Evolutionary conservation across 2,888 invertebrate species (phyloP).

Genomic region (Xylophagus ater): DNA sequence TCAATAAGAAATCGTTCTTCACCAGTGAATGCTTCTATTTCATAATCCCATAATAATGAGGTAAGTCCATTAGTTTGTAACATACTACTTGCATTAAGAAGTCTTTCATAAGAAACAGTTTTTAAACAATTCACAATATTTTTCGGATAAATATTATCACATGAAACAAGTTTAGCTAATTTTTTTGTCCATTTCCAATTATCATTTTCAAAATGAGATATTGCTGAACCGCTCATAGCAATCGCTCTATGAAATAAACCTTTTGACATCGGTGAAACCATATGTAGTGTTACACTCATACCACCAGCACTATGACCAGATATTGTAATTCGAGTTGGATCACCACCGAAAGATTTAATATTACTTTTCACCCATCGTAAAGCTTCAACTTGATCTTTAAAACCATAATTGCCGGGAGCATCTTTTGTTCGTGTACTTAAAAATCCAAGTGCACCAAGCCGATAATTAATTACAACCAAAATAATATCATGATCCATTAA

Average conservation of each 20-base stretch:
- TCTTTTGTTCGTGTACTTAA: constrained; percentile 48
- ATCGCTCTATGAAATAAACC: constrained; percentile 58
- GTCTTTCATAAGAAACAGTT: constrained; percentile 22
- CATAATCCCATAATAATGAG: constrained; percentile 32
- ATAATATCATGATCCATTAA: constrained; percentile 30
- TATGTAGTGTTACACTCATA: constrained; percentile 40
- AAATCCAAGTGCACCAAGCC: constrained; percentile 41
- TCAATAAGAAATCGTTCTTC: constrained; percentile 47
- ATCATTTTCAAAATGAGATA: constrained; percentile 39
- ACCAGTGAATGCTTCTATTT: constrained; percentile 49
- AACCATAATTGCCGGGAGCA: constrained; percentile 54
- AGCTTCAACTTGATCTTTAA: constrained; percentile 55
- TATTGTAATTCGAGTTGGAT: constrained; percentile 50
- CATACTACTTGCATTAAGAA: constrained; percentile 17
- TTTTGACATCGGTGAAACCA: constrained; percentile 51
- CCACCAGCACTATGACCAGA: constrained; percentile 47
- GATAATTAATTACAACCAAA: constrained; percentile 31
- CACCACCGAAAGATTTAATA: constrained; percentile 53
- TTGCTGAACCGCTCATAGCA: constrained; percentile 52
- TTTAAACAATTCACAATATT: constrained; percentile 47
- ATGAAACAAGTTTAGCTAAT: constrained; percentile 47
- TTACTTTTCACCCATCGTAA: constrained; percentile 53
- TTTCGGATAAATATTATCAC: constrained; percentile 43
- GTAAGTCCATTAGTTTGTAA: neutral
- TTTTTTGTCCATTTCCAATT: constrained; percentile 43